A percentile compares a stretch with the other conserved stretches of the same genome.
These are phyloP conservation scores for Epinephelus moara DNA, from an alignment of 2,113 vertebrate species.

Conservation along the genomic window DNA sequence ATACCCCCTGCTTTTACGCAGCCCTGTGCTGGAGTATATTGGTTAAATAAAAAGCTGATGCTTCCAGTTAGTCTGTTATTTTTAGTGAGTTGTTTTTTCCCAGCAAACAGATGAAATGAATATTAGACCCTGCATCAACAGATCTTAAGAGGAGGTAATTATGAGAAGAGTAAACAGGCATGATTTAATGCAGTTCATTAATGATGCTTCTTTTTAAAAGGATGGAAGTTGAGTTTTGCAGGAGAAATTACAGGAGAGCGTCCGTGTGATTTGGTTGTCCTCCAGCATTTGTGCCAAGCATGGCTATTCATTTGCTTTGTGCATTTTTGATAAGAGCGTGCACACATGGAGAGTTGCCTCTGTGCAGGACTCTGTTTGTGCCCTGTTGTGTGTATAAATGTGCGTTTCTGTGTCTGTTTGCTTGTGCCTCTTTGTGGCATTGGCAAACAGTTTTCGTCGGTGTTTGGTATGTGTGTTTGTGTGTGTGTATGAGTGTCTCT, in stretches of 20 bases:
- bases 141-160: neutral
- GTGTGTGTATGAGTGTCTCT: constrained; percentile 44
- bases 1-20: neutral
- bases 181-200: neutral
- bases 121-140: neutral
- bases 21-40: neutral
- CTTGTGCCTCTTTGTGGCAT: constrained; percentile 37
- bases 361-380: constrained; percentile 37
- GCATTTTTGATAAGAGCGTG: constrained; percentile 41
- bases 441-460: constrained; percentile 53
- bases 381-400: constrained; percentile 15
- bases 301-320: constrained; percentile 33
- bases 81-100: neutral
- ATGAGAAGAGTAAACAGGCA: neutral
- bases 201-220: neutral
- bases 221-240: constrained; percentile 3
- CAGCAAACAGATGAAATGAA: neutral
- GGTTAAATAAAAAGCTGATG: neutral
- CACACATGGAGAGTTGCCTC: constrained; percentile 26
- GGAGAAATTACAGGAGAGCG: neutral
- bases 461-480: constrained; percentile 51
- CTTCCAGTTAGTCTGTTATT: neutral
- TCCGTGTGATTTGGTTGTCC: constrained; percentile 46
- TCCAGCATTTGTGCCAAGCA: constrained; percentile 29
- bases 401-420: constrained; percentile 36